phyloP scores from a whole-genome alignment of 2,888 invertebrate genomes.

The Dolichomitus sp. region DNA sequence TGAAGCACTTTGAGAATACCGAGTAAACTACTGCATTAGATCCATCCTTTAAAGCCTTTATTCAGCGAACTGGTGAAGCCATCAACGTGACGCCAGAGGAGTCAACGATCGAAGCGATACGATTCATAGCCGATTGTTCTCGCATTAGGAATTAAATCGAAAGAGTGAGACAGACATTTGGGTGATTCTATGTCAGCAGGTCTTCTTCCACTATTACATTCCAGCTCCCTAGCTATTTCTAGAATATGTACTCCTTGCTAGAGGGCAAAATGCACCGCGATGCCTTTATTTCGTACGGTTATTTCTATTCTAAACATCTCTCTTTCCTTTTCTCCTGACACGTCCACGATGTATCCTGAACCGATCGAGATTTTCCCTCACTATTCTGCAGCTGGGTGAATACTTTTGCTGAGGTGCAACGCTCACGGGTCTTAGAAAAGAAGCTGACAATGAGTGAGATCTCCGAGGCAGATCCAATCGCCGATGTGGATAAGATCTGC shows the following conservation, averaged over 20 bases:
- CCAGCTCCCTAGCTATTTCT: slow-evolving; percentile 21
- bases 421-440: slow-evolving; percentile 47
- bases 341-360: slow-evolving; percentile 58
- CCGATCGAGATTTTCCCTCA: slow-evolving; percentile 61
- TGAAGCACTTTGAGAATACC: slow-evolving; percentile 32
- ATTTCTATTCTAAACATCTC: not conserved
- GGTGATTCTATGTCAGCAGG: slow-evolving; percentile 25
- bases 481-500: slow-evolving; percentile 60
- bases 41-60: slow-evolving; percentile 26
- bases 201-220: slow-evolving; percentile 41
- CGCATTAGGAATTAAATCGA: slow-evolving; percentile 63
- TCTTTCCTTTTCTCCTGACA: slow-evolving; percentile 38
- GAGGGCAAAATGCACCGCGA: slow-evolving; percentile 47
- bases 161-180: slow-evolving; percentile 22
- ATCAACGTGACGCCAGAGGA: slow-evolving; percentile 56
- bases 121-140: slow-evolving; percentile 67
- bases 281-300: slow-evolving; percentile 38
- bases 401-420: slow-evolving; percentile 15
- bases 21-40: slow-evolving; percentile 38
- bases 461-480: slow-evolving; percentile 66
- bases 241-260: slow-evolving; percentile 25
- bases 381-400: slow-evolving; percentile 31
- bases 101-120: slow-evolving; percentile 66
- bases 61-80: slow-evolving; percentile 44
- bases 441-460: slow-evolving; percentile 69